Evolutionary conservation across 2,113 vertebrate species (phyloP).

Genomic region (Sylvia atricapilla): DNA sequence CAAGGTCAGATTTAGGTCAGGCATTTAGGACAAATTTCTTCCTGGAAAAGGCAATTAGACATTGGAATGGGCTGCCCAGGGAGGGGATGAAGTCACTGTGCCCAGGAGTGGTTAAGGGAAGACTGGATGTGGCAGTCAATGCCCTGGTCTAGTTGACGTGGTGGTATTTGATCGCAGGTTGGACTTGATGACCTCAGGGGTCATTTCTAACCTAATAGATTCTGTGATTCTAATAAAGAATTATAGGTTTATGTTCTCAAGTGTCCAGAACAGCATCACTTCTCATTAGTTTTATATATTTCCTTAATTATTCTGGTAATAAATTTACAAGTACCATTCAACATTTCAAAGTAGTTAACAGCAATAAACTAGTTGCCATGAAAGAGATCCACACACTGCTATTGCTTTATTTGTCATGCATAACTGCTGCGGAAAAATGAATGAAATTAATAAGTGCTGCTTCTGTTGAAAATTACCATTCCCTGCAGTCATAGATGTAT

Average conservation of each 20-base stretch:
- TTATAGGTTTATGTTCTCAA: background rate
- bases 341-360: background rate
- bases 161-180: fast-evolving
- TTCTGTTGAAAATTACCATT: background rate
- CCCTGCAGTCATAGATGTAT: background rate
- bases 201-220: background rate
- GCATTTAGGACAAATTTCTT: background rate
- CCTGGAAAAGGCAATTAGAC: background rate
- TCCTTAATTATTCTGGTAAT: background rate
- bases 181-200: background rate
- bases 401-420: fast-evolving
- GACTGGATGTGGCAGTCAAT: background rate
- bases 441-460: background rate
- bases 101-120: background rate
- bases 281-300: background rate
- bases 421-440: background rate
- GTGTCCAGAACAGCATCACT: background rate
- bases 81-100: background rate
- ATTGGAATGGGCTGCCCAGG: background rate
- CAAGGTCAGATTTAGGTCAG: background rate
- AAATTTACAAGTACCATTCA: background rate
- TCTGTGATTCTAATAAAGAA: background rate
- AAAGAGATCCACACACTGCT: background rate
- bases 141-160: background rate
- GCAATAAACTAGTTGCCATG: background rate